phyloP scores from a whole-genome alignment of 2,888 invertebrate genomes.

The Aphidius colemani region DNA sequence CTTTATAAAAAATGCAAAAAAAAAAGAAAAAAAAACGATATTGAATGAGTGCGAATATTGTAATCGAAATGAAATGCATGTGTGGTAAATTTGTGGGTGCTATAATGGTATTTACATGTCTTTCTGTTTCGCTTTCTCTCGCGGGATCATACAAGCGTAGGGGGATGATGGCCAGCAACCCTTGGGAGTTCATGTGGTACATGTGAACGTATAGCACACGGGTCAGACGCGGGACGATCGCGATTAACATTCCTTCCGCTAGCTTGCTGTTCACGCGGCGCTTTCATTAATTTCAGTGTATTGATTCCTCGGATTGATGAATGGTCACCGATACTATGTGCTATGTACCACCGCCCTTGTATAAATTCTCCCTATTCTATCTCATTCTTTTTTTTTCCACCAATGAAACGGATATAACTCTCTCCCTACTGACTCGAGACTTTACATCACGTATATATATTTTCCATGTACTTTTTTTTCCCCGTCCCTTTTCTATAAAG shows the following conservation, averaged over 20 bases:
- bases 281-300: slow-evolving; percentile 62
- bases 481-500: no score
- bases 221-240: slow-evolving; percentile 57
- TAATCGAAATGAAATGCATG: slow-evolving; percentile 44
- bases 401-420: background rate
- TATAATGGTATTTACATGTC: slow-evolving; percentile 29
- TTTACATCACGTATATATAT: no score
- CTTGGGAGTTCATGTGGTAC: slow-evolving; percentile 52
- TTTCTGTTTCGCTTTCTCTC: no score
- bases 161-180: slow-evolving; percentile 42
- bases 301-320: slow-evolving; percentile 61
- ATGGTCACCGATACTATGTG: slow-evolving; percentile 60
- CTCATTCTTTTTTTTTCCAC: slow-evolving; percentile 16
- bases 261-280: slow-evolving; percentile 60
- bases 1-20: slow-evolving; percentile 31
- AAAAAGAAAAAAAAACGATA: slow-evolving; percentile 26
- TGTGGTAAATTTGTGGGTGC: slow-evolving; percentile 41
- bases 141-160: slow-evolving; percentile 17
- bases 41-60: slow-evolving; percentile 34
- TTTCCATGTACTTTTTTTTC: no score
- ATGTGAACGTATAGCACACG: slow-evolving; percentile 47
- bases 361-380: slow-evolving; percentile 36
- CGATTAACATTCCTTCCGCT: slow-evolving; percentile 61
- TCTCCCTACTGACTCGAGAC: no score
- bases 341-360: slow-evolving; percentile 40